phyloP scores from a whole-genome alignment of 2,113 vertebrate genomes.

The Toxotes jaculatrix region DNA sequence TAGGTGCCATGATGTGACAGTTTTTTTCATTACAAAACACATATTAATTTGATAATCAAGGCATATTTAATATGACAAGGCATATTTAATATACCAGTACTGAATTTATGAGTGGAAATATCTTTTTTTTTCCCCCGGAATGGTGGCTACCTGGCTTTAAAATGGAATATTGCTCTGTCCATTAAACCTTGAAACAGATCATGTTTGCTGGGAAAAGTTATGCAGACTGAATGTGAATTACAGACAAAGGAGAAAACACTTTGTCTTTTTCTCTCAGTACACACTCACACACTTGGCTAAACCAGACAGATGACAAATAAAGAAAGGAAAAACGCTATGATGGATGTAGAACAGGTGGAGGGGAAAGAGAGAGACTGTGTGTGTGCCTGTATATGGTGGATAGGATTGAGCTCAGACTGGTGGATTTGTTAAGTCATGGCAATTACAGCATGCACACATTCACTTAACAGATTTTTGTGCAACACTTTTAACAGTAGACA shows the following conservation, averaged over 20 bases:
- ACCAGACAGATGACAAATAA: constrained; percentile 28
- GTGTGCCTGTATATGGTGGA: constrained; percentile 3
- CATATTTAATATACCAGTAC: neutral
- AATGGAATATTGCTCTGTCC: neutral
- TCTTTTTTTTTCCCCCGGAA: neutral
- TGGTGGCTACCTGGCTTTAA: neutral
- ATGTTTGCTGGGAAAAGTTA: neutral
- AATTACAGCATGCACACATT: neutral
- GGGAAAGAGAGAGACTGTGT: neutral
- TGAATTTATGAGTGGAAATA: neutral
- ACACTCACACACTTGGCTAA: neutral
- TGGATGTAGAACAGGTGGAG: constrained; percentile 43
- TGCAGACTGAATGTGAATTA: neutral
- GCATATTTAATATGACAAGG: neutral
- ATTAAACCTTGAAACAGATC: neutral
- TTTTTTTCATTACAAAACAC: neutral
- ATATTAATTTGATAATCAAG: neutral
- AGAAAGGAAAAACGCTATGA: constrained; percentile 12
- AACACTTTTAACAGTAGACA: neutral
- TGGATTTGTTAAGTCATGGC: neutral
- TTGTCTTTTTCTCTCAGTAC: neutral
- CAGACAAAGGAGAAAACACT: neutral
- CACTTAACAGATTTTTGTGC: neutral
- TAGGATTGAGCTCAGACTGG: neutral
- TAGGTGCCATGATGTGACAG: neutral